Evolutionary conservation across 30 jellyfish, hydroid and myxozoan genomes (phyloP).

Genomic region (Pelagia noctiluca): DNA sequence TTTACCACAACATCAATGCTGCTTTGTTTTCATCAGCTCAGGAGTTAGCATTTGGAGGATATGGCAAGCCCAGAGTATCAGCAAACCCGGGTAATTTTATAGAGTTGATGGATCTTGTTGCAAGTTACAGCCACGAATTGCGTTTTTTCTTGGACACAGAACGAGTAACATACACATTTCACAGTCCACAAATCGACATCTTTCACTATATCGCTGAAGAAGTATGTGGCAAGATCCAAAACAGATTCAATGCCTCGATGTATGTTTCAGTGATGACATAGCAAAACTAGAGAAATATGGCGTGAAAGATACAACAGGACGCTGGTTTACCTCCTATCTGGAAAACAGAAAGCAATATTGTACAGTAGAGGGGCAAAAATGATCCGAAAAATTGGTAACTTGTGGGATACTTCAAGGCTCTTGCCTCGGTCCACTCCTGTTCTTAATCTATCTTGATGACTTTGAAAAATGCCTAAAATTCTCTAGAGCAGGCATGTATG

Average conservation of each 20-base stretch:
- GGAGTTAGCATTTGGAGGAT: constrained; percentile 60
- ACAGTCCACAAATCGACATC: constrained; percentile 3
- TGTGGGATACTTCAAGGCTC: too few relatives aligned
- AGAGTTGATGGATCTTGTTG: constrained; percentile 62
- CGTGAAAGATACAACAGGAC: too few relatives aligned
- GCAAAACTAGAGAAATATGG: too few relatives aligned
- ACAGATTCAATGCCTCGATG: constrained; percentile 21
- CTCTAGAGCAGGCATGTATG: too few relatives aligned
- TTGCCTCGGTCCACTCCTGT: too few relatives aligned
- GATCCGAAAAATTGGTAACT: too few relatives aligned
- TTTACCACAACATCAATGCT: constrained; percentile 55
- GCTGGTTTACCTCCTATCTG: too few relatives aligned
- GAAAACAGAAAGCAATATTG: too few relatives aligned
- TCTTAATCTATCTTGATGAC: too few relatives aligned
- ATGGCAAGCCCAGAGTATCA: constrained; percentile 42
- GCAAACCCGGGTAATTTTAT: constrained; percentile 52
- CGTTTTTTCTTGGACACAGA: constrained; percentile 57
- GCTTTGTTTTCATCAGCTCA: constrained; percentile 49
- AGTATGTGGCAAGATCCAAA: constrained; percentile 56
- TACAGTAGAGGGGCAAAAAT: too few relatives aligned
- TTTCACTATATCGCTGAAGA: constrained; percentile 40
- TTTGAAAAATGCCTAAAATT: too few relatives aligned
- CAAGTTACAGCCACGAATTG: constrained; percentile 64
- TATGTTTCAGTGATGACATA: constrained; percentile 36
- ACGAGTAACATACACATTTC: constrained; percentile 39